phyloP scores from a whole-genome alignment of 2,113 vertebrate genomes.

The Anolis carolinensis region DNA sequence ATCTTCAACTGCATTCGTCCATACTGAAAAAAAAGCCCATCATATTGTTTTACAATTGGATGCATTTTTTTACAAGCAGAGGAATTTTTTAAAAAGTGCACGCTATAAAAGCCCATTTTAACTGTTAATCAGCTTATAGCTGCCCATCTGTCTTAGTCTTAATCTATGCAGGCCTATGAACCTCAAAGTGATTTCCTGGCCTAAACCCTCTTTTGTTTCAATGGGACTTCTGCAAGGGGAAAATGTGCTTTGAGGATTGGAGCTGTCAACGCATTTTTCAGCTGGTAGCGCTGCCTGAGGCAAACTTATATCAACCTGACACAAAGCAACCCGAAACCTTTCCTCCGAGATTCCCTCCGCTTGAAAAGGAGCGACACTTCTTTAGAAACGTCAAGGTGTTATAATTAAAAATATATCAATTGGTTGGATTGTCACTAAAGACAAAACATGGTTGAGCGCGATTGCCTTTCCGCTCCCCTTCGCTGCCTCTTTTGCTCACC shows the following conservation, averaged over 20 bases:
- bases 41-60: not conserved
- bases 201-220: not conserved
- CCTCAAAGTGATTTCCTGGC: not conserved
- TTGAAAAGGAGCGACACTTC: conserved; percentile 49
- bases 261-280: conserved; percentile 63
- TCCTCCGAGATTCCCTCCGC: conserved; percentile 61
- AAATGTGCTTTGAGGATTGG: conserved; percentile 1
- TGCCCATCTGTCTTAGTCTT: conserved; percentile 53
- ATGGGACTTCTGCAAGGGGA: not conserved
- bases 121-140: conserved; percentile 57
- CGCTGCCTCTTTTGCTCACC: not conserved
- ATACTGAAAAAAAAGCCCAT: not conserved
- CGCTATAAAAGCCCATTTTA: conserved; percentile 16
- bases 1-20: not conserved
- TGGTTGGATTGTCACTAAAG: conserved; percentile 53
- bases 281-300: conserved; percentile 69
- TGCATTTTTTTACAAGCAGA: conserved; percentile 8
- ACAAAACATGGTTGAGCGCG: conserved; percentile 34
- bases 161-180: conserved; percentile 25
- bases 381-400: conserved; percentile 56
- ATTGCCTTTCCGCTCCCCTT: conserved; percentile 31
- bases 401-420: conserved; percentile 71
- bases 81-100: not conserved
- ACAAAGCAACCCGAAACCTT: conserved; percentile 64
- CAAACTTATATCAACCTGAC: conserved; percentile 70